A percentile compares a stretch with the other conserved stretches of the same genome.
These are phyloP conservation scores for Zaprionus lineosus DNA, from an alignment of 2,888 invertebrate species.

Conservation along the genomic window DNA sequence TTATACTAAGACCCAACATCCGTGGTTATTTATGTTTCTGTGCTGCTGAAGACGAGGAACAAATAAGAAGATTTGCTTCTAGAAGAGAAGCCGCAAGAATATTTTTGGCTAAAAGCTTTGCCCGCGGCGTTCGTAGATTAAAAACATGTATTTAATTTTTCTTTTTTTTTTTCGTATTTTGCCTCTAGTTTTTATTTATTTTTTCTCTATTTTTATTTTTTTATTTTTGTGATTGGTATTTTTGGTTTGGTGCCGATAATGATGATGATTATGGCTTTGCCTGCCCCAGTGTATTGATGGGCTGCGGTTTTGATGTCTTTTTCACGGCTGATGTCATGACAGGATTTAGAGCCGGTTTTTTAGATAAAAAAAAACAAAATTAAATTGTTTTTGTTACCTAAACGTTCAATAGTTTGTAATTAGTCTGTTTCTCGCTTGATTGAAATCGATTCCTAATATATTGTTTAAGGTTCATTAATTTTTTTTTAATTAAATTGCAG, in stretches of 20 bases:
- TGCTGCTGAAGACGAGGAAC: slow-evolving; percentile 9
- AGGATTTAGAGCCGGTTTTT: slow-evolving; percentile 60
- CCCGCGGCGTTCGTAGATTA: slow-evolving; percentile 44
- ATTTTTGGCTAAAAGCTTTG: slow-evolving; percentile 15
- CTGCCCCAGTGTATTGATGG: slow-evolving; percentile 36
- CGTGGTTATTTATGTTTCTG: slow-evolving; percentile 9
- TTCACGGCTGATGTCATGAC: slow-evolving; percentile 58
- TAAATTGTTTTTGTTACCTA: slow-evolving; percentile 34
- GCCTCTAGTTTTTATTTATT: slow-evolving; percentile 1
- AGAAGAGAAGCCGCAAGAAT: slow-evolving; percentile 21
- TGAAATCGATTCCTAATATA: too few species aligned
- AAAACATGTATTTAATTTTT: slow-evolving; percentile 51
- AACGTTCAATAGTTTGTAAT: too few species aligned
- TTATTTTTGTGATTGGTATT: slow-evolving; percentile 6
- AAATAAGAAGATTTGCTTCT: slow-evolving; percentile 41
- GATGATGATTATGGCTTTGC: slow-evolving; percentile 49
- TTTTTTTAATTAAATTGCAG: too few species aligned
- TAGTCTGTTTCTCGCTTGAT: too few species aligned
- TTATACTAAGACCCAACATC: too few species aligned
- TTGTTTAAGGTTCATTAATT: too few species aligned
- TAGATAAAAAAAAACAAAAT: too few species aligned
- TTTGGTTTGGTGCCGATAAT: slow-evolving; percentile 45
- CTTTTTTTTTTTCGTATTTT: slow-evolving; percentile 2
- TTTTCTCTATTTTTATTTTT: slow-evolving; percentile 4
- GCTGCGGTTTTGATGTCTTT: slow-evolving; percentile 31